phyloP scores from a whole-genome alignment of 2,113 vertebrate genomes.

The Macheiramphus alcinus region DNA sequence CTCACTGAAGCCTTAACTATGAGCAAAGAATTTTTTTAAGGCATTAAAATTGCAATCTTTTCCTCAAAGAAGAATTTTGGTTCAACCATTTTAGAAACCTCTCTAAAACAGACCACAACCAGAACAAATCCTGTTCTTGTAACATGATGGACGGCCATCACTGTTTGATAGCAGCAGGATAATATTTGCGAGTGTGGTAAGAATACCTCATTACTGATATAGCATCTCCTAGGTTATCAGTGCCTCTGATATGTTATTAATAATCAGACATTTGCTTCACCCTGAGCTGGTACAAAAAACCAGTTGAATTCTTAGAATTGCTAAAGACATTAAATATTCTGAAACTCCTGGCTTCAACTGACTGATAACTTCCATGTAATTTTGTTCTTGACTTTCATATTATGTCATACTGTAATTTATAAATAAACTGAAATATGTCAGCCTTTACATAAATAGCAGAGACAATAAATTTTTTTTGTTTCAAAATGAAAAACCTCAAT shows the following conservation, averaged over 20 bases:
- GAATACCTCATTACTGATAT: not conserved
- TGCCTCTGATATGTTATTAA: not conserved
- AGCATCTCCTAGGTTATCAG: not conserved
- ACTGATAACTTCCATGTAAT: not conserved
- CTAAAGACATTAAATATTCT: not conserved
- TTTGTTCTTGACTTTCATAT: not conserved
- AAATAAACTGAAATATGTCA: not conserved
- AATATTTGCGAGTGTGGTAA: not conserved
- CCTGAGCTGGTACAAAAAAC: not conserved
- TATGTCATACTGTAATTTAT: not conserved
- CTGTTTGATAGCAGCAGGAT: not conserved
- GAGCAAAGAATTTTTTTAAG: not conserved
- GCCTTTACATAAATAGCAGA: not conserved
- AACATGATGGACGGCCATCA: not conserved
- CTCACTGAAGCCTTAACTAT: not conserved
- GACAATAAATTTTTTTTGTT: not conserved
- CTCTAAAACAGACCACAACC: not conserved
- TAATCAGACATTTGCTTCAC: not conserved
- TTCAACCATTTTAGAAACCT: not conserved
- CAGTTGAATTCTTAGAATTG: not conserved
- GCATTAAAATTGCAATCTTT: not conserved
- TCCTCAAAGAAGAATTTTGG: not conserved
- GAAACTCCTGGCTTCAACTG: not conserved
- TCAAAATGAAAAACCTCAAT: not conserved
- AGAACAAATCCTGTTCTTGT: not conserved